Evolutionary conservation across 2,113 vertebrate genomes (phyloP), one percentile per base, ranked within the genome.

Genomic region (Corythoichthys haematopterus): DNA sequence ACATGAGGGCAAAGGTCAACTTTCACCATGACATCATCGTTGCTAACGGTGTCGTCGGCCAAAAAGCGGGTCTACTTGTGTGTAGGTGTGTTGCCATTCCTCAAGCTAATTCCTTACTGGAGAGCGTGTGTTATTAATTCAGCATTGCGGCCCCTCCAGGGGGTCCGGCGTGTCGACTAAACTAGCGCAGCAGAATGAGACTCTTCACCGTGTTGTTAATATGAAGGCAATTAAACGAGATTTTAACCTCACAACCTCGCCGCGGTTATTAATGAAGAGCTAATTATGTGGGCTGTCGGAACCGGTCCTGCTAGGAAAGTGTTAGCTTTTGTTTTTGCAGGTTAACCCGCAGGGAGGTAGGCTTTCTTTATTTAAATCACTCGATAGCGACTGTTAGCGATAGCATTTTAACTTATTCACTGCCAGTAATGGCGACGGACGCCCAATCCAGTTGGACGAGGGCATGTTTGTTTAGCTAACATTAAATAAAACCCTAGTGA

Each of bases 161-260:
- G 94, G 91, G 35, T 88, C 48, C 85, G 73, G 87, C 87, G 35
- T 90, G 92, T 92, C 93, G 92, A 91, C 92, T 93, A 13, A 91
- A 93, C 92, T 93, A 95, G 92, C 90, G 94, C 94, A 94, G 60
- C 95, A 94, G 93, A 97, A 97, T 96, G 94, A 96, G 94, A 95
- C 94, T 94, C 69, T 96, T 97, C 94, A 96, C 96, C 94, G 95
- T 94, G 93, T 94, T 93, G 95, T 98, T 98, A 98, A 98, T 96
- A 98, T 97, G 96, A 97, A 98, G 94, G 95, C 96, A 98, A 98
- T 98, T 98, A 97, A 98, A 95, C 95, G 95, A 94, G 95, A 96
- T 98, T 98, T 99, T 99, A 98, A 99, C 97, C 96, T 96, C 91
- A 91, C 95, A 93, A 97, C 95, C 96, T 92, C 94, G 94, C 94